Evolutionary conservation across 2,113 vertebrate species (phyloP).

Genomic region (Aegithalos caudatus): DNA sequence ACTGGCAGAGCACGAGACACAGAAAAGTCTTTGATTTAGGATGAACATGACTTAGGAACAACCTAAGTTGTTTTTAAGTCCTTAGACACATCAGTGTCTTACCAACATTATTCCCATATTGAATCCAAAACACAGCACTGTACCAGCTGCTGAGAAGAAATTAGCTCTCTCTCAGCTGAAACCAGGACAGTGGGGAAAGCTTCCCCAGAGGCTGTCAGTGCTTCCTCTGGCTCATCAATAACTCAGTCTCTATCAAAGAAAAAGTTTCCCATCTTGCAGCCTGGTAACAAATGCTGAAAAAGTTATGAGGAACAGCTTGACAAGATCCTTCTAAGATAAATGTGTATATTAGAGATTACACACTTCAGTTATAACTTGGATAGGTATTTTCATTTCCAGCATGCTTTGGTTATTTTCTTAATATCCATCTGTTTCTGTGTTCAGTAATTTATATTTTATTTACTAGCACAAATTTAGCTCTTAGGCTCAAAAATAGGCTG

Average conservation of each 20-base stretch:
- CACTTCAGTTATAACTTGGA: not conserved
- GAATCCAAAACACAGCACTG: not conserved
- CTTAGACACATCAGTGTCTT: not conserved
- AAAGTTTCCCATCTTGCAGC: not conserved
- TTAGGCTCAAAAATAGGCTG: not conserved
- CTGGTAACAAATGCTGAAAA: not conserved
- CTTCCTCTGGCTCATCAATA: not conserved
- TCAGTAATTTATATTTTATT: conserved; percentile 30
- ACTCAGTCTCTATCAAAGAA: not conserved
- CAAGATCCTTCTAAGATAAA: conserved; percentile 24
- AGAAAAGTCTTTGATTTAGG: not conserved
- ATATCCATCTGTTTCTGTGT: conserved; percentile 36
- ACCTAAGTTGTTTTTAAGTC: not conserved
- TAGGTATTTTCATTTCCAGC: not conserved
- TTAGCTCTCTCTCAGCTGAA: not conserved
- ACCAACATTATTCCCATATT: not conserved
- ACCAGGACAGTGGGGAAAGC: not conserved
- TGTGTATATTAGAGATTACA: conserved; percentile 13
- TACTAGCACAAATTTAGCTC: not conserved
- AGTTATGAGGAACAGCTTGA: conserved; percentile 22
- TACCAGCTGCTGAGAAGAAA: not conserved
- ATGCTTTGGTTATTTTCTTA: conserved; percentile 35
- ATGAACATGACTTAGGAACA: not conserved
- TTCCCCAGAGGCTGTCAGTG: not conserved
- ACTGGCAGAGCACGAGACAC: not conserved